phyloP scores from a whole-genome alignment of 2,113 vertebrate species.

The Prionailurus bengalensis region DNA sequence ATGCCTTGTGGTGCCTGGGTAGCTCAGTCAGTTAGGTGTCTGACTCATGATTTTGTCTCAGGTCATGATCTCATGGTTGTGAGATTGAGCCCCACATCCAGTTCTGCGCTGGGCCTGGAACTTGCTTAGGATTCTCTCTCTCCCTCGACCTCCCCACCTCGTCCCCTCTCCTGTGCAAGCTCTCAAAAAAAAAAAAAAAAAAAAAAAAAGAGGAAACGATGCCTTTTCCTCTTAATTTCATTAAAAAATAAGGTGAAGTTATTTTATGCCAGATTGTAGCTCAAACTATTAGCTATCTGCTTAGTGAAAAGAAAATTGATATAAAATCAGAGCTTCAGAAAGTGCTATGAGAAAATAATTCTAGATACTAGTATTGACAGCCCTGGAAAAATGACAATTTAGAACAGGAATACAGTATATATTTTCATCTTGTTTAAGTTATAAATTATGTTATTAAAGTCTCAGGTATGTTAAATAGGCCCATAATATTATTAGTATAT shows the following conservation, averaged over 20 bases:
- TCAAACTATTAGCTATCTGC: constrained; percentile 39
- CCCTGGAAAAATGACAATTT: constrained; percentile 19
- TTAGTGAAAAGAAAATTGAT: constrained; percentile 31
- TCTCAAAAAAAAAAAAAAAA: no score
- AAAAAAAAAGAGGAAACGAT: not conserved
- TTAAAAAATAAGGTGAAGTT: constrained; percentile 18
- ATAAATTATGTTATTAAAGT: constrained; percentile 45
- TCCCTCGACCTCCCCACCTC: no score
- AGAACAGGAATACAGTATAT: not conserved
- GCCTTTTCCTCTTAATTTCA: not conserved
- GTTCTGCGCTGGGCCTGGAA: no score
- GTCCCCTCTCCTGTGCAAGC: no score
- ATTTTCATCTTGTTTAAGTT: constrained; percentile 43
- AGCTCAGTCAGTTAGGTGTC: no score
- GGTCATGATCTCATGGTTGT: no score
- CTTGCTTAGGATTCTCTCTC: no score
- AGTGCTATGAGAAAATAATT: constrained; percentile 20
- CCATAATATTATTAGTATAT: not conserved
- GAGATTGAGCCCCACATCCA: no score
- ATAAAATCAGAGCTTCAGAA: constrained; percentile 37
- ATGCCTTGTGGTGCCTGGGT: not conserved
- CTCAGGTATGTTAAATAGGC: not conserved
- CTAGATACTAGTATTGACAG: not conserved
- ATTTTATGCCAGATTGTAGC: constrained; percentile 31
- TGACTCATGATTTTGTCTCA: no score